Evolutionary conservation across 2,113 vertebrate genomes (phyloP).

Genomic region (Ondatra zibethicus): DNA sequence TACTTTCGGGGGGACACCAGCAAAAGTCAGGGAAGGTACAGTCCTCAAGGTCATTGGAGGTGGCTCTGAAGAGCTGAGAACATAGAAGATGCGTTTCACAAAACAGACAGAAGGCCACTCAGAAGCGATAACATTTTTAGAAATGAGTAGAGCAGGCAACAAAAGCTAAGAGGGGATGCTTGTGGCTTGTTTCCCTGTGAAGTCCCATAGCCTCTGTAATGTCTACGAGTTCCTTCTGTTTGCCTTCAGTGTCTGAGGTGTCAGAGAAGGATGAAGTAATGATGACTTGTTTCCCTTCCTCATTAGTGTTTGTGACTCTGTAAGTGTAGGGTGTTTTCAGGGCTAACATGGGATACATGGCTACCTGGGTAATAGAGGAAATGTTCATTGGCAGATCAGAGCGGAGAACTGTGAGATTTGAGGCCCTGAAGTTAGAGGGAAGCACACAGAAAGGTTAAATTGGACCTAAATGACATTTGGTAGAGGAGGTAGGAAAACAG

Average conservation of each 20-base stretch:
- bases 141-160: neutral
- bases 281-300: neutral
- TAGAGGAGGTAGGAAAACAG: neutral
- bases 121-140: neutral
- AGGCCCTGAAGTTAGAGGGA: neutral
- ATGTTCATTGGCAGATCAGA: neutral
- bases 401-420: neutral
- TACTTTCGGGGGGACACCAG: neutral
- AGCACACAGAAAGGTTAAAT: neutral
- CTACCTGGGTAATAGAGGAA: neutral
- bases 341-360: neutral
- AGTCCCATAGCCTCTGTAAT: neutral
- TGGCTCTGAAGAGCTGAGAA: neutral
- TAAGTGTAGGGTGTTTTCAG: neutral
- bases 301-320: neutral
- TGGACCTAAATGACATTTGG: neutral
- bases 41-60: neutral
- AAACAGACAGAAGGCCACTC: neutral
- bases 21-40: neutral
- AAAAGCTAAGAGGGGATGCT: neutral
- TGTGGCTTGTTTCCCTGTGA: no score
- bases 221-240: neutral
- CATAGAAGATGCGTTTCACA: neutral
- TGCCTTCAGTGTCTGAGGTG: neutral
- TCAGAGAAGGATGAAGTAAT: neutral